Evolutionary conservation across 1,140 invertebrate species (phyloP).

Genomic region (Drosophila nigrodunni): DNA sequence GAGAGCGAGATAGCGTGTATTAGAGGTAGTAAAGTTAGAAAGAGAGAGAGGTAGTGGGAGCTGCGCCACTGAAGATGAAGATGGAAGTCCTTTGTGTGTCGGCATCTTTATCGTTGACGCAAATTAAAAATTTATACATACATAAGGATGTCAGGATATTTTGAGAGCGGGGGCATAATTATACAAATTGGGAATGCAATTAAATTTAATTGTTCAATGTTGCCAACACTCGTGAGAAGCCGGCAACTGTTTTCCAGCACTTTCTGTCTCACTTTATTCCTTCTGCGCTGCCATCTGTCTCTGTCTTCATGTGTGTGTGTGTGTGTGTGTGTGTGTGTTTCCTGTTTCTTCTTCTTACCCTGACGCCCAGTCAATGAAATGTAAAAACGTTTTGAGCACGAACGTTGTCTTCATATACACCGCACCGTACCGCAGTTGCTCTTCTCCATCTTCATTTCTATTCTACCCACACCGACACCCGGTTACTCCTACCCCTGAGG

Average conservation of each 20-base stretch:
- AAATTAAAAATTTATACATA: constrained; percentile 71
- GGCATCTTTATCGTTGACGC: constrained; percentile 61
- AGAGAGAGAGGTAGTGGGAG: neutral
- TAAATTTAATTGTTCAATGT: constrained; percentile 82
- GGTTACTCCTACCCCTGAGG: too few relatives aligned
- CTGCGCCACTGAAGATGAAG: neutral
- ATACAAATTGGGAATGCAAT: constrained; percentile 83
- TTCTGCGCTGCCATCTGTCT: constrained; percentile 10
- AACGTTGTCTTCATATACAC: constrained; percentile 63
- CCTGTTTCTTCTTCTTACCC: constrained; percentile 40
- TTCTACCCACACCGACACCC: neutral
- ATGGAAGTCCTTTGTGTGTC: constrained; percentile 45
- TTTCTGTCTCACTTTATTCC: constrained; percentile 12
- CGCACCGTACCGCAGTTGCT: constrained; percentile 3
- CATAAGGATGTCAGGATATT: constrained; percentile 41
- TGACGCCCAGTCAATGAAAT: constrained; percentile 72
- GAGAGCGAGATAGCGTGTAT: neutral
- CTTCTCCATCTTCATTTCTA: neutral
- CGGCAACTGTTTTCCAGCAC: constrained; percentile 38
- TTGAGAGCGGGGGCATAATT: constrained; percentile 75
- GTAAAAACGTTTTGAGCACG: constrained; percentile 82
- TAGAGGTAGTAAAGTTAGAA: neutral
- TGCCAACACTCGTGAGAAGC: constrained; percentile 61
- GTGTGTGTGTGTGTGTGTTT: constrained; percentile 38
- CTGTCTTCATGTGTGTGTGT: constrained; percentile 45